These are phyloP conservation scores for Hippocampus abdominalis DNA, from an alignment of 2,113 vertebrate genomes.

Conservation along the genomic window DNA sequence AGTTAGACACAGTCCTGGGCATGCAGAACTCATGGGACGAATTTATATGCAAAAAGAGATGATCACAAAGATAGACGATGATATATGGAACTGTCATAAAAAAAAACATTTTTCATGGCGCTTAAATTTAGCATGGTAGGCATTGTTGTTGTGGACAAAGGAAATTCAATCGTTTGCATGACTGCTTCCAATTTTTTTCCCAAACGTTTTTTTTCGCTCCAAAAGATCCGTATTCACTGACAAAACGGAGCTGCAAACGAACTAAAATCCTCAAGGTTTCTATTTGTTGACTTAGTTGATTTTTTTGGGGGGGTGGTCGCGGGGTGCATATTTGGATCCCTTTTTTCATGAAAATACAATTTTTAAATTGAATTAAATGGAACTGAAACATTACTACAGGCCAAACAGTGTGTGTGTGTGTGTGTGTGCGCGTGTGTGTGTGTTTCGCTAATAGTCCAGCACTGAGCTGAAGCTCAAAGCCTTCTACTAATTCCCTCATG, in stretches of 20 bases:
- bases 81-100: slow-evolving; percentile 14
- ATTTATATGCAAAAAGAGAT: slow-evolving; percentile 13
- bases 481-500: slow-evolving; percentile 20
- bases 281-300: background rate
- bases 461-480: slow-evolving; percentile 31
- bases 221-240: background rate
- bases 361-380: background rate
- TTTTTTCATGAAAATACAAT: background rate
- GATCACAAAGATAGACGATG: slow-evolving; percentile 33
- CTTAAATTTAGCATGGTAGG: background rate
- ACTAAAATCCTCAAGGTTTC: background rate
- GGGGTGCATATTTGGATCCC: background rate
- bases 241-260: too few species aligned
- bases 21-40: slow-evolving; percentile 18
- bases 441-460: slow-evolving; percentile 20
- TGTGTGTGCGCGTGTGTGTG: background rate
- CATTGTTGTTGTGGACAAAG: background rate
- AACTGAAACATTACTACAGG: background rate
- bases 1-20: slow-evolving; percentile 2
- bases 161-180: background rate
- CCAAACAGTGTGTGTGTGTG: slow-evolving; percentile 1
- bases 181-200: background rate
- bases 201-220: too few species aligned
- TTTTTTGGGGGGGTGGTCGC: background rate
- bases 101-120: background rate